Base-by-base conservation (phyloP, 2,113 vertebrate genomes). In the Myanophis thanlyinensis region DNA sequence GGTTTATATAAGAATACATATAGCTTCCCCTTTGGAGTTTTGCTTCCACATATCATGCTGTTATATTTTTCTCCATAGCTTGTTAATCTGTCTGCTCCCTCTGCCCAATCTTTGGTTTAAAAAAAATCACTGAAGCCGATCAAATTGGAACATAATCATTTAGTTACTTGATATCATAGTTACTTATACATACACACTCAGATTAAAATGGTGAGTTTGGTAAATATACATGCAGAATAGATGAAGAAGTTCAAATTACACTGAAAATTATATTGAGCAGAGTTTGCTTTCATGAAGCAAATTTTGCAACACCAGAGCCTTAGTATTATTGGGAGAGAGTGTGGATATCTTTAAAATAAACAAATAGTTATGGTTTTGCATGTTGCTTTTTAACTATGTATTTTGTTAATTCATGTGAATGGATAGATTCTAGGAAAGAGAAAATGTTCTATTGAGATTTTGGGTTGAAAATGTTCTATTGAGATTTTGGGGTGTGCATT, bases 61-160 rank as follows among this genome's bases (percentile, higher is more conserved):
- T n/a, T n/a, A n/a, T n/a, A n/a, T 92, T 90, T 91, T 80, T 80
- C 91, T 88, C 73, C 87, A 92, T 25, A 12, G 13, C n/a, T 94
- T 89, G 90, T 94, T 87, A 22, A 25, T 53, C 25, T 22, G n/a
- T 27, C 86, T 40, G 4, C 18, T 20, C 5, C 47, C 13, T 80
- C 47, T 25, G 15, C 89, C 92, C 54, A 90, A 49, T 94, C 20
- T 53, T 40, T 95, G 91, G 6, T 92, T 95, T 87, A 46, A 30
- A 95, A 88, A 44, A n/a, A 95, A 85, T 84, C n/a, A 48, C 85
- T 91, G 89, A 51, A 22, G 44, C 91, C 95, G 25, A 95, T 90
- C 30, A 91, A 93, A 93, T 67, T 90, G 46, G 47, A 80, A 23
- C 52, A 25, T 40, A 67, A n/a, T 52, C 52, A 51, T 87, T 89